A percentile compares a stretch with the other conserved stretches of the same genome.
Evolutionary conservation across 2,113 vertebrate species (phyloP).

Genomic region (Pedionomus torquatus): DNA sequence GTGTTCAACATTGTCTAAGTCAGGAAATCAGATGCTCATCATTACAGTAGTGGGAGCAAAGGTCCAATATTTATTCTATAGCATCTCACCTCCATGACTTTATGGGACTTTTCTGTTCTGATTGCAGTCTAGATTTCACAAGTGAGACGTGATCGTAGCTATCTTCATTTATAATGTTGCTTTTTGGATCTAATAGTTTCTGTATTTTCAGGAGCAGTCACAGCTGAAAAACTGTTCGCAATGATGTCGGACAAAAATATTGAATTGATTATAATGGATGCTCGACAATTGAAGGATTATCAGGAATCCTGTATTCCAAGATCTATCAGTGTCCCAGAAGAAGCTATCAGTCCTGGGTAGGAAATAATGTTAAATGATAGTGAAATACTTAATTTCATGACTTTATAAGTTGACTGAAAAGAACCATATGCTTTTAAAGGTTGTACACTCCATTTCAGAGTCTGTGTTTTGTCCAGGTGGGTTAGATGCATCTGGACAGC

Average conservation of each 20-base stretch:
- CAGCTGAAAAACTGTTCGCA: slow-evolving; percentile 88
- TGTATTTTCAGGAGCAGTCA: slow-evolving; percentile 80
- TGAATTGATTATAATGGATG: slow-evolving; percentile 91
- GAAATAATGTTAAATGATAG: not conserved
- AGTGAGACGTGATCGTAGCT: not conserved
- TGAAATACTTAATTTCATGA: not conserved
- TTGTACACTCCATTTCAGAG: not conserved
- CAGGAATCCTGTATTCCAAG: slow-evolving; percentile 88
- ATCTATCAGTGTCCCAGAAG: slow-evolving; percentile 91
- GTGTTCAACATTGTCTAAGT: not conserved
- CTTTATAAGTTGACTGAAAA: not conserved
- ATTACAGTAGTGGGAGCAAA: not conserved
- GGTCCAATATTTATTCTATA: fast-evolving
- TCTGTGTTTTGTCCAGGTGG: not conserved
- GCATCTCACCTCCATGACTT: not conserved
- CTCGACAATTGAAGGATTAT: slow-evolving; percentile 84
- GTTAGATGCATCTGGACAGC: not conserved
- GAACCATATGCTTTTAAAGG: not conserved
- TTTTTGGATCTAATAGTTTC: not conserved
- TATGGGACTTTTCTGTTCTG: not conserved
- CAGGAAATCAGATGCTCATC: not conserved
- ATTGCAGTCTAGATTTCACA: not conserved
- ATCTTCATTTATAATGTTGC: not conserved
- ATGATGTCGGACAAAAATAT: slow-evolving; percentile 89
- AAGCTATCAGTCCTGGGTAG: slow-evolving; percentile 92